A percentile compares a stretch with the other conserved stretches of the same genome.
Evolutionary conservation across 2,888 invertebrate genomes (phyloP).

Genomic region (Amphimallon solstitiale): DNA sequence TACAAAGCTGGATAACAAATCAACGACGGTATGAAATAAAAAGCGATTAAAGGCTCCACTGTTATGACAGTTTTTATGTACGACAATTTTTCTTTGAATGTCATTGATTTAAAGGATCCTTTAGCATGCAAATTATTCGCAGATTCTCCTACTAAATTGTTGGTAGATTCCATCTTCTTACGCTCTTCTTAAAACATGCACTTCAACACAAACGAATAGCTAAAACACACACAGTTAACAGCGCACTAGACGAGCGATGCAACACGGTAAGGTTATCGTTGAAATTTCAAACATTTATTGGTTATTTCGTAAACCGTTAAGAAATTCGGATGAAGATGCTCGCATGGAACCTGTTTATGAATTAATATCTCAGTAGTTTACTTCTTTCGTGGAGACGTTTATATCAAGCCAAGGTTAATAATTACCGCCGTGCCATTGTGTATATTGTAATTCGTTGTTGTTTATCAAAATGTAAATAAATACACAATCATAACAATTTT

Average conservation of each 20-base stretch:
- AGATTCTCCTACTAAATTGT: constrained; percentile 25
- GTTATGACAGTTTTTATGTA: constrained; percentile 56
- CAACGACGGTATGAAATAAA: constrained; percentile 55
- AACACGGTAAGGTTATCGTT: background rate
- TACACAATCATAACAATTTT: too few species aligned
- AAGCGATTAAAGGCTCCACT: constrained; percentile 58
- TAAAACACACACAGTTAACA: background rate
- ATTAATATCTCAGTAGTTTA: too few species aligned
- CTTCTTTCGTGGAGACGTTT: background rate
- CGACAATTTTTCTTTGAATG: constrained; percentile 41
- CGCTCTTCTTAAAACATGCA: background rate
- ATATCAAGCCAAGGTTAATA: constrained; percentile 20
- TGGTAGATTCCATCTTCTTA: constrained; percentile 33
- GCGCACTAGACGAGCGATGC: background rate
- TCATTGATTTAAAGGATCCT: constrained; percentile 42
- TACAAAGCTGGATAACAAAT: constrained; percentile 63
- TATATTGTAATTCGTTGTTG: too few species aligned
- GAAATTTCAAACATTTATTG: background rate
- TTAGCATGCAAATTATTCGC: constrained; percentile 21
- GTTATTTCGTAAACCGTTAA: too few species aligned
- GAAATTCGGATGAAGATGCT: too few species aligned
- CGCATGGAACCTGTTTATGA: too few species aligned
- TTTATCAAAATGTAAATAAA: too few species aligned
- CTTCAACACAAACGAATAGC: background rate
- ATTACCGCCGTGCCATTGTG: too few species aligned